Conservation (phyloP, 2,888 invertebrate genomes). For the Netelia virgata region DNA sequence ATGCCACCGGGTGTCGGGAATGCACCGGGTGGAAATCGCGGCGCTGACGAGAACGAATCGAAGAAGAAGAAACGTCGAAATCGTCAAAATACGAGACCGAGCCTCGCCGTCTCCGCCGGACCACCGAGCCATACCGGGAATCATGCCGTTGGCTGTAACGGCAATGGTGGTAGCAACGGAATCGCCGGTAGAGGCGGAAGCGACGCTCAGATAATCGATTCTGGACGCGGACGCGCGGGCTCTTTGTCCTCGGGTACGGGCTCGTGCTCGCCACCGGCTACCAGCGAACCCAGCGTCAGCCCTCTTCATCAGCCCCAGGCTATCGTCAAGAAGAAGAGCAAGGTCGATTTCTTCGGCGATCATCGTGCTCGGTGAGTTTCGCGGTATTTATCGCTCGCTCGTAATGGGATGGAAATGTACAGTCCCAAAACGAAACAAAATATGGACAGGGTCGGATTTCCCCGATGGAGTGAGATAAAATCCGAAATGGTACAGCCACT, state of each 20-base stretch:
- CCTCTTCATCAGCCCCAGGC: slow-evolving; percentile 88
- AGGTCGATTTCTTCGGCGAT: slow-evolving; percentile 92
- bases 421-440: slow-evolving; percentile 5
- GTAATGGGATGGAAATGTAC: neutral
- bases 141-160: slow-evolving; percentile 76
- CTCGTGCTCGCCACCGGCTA: slow-evolving; percentile 93
- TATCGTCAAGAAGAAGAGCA: slow-evolving; percentile 90
- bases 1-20: slow-evolving; percentile 89
- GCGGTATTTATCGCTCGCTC: neutral
- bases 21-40: slow-evolving; percentile 83
- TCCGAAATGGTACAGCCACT: no score
- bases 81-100: slow-evolving; percentile 88
- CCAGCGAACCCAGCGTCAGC: slow-evolving; percentile 91
- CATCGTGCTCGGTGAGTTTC: slow-evolving; percentile 90
- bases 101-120: slow-evolving; percentile 87
- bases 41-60: slow-evolving; percentile 86
- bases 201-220: slow-evolving; percentile 81
- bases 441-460: neutral
- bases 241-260: slow-evolving; percentile 92
- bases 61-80: slow-evolving; percentile 90
- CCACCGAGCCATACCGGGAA: slow-evolving; percentile 83
- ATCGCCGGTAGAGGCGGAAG: slow-evolving; percentile 58
- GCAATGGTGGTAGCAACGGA: slow-evolving; percentile 52
- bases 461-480: neutral
- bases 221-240: slow-evolving; percentile 89